These are phyloP conservation scores for Pseudococcus jackbeardsleyi DNA, from an alignment of 2,888 invertebrate genomes.

Conservation along the genomic window DNA sequence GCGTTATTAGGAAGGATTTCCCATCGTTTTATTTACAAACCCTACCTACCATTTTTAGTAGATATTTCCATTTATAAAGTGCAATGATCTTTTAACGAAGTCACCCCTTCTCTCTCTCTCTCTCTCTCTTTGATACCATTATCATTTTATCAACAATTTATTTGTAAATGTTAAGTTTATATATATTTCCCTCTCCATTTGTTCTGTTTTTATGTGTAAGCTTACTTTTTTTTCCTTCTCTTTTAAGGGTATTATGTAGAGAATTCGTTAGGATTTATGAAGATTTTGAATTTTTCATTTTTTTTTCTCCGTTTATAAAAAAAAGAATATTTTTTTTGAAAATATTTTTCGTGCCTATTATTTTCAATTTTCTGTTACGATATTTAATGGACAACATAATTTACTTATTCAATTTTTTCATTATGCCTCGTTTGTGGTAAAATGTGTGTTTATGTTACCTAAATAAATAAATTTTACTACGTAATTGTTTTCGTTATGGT, in stretches of 20 bases:
- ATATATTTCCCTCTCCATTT: constrained; percentile 23
- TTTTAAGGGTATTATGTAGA: constrained; percentile 21
- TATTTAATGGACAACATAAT: constrained; percentile 43
- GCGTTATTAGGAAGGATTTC: not conserved
- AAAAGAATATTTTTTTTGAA: constrained; percentile 43
- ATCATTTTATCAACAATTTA: constrained; percentile 35
- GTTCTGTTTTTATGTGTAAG: constrained; percentile 48
- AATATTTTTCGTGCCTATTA: constrained; percentile 56
- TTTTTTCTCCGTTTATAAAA: constrained; percentile 23
- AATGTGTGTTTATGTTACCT: constrained; percentile 56
- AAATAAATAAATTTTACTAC: constrained; percentile 52
- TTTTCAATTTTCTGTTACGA: constrained; percentile 48
- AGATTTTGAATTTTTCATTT: constrained; percentile 19
- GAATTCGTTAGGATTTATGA: constrained; percentile 13
- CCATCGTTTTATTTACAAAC: not conserved
- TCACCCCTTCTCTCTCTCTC: not conserved
- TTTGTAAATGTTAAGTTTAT: constrained; percentile 43
- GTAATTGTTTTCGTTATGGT: not conserved
- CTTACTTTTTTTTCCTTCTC: not conserved
- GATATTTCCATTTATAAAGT: not conserved
- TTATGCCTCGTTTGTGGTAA: constrained; percentile 54
- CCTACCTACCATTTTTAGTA: not conserved
- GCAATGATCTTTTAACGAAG: constrained; percentile 36
- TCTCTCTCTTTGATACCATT: constrained; percentile 38
- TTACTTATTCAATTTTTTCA: constrained; percentile 48